phyloP scores from a whole-genome alignment of 2,113 vertebrate genomes.

The Ammodytes marinus region DNA sequence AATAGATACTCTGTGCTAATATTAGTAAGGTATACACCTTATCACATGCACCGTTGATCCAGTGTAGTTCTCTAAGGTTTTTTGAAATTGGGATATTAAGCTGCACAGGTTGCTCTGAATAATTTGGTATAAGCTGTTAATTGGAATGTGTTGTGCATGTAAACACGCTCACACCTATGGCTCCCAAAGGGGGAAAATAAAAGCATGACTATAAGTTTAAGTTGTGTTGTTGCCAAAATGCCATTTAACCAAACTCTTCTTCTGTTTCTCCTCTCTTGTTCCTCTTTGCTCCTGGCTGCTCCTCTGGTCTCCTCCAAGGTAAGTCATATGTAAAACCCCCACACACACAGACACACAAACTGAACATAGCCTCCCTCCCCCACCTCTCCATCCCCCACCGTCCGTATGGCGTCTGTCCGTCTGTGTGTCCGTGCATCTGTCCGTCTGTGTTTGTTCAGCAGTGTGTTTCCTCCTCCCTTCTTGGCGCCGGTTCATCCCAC shows the following conservation, averaged over 20 bases:
- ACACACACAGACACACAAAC: constrained; percentile 17
- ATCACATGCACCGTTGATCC: constrained; percentile 23
- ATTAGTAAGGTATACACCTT: not conserved
- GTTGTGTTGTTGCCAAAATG: constrained; percentile 30
- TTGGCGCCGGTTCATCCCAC: constrained; percentile 73
- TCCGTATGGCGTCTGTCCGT: constrained; percentile 10
- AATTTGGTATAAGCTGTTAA: constrained; percentile 15
- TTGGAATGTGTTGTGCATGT: constrained; percentile 61
- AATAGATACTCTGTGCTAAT: not conserved
- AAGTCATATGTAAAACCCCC: constrained; percentile 74
- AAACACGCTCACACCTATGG: constrained; percentile 29
- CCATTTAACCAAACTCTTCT: constrained; percentile 79
- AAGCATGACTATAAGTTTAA: constrained; percentile 15
- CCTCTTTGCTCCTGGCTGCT: constrained; percentile 72
- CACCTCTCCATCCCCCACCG: constrained; percentile 44
- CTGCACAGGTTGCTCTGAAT: constrained; percentile 51
- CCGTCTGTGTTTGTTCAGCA: constrained; percentile 81
- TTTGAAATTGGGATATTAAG: constrained; percentile 38
- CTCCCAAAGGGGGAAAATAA: not conserved
- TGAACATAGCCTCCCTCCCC: constrained; percentile 42
- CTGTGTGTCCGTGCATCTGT: constrained; percentile 53
- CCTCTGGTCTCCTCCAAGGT: constrained; percentile 83
- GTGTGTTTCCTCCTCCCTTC: constrained; percentile 78
- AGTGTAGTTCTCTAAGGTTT: not conserved
- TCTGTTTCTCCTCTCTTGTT: constrained; percentile 42